Conservation (phyloP, 2,888 invertebrate genomes). For the Cerastis rubricosa region DNA sequence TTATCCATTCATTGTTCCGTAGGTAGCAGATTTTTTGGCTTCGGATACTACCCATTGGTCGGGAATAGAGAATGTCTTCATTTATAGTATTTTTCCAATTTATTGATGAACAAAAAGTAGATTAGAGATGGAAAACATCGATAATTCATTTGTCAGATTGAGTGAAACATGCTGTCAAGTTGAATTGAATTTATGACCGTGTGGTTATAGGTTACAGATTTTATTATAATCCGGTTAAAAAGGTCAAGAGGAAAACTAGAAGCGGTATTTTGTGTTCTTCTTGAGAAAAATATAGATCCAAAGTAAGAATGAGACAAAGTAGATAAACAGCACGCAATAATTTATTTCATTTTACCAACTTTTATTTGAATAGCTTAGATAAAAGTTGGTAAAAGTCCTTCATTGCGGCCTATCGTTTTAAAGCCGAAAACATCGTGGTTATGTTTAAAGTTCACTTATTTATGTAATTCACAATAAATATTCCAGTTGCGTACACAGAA, state of each 20-base stretch:
- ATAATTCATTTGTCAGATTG: not conserved
- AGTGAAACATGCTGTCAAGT: not conserved
- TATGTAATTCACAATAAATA: slow-evolving; percentile 59
- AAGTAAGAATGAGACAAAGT: not conserved
- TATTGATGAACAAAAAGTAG: not conserved
- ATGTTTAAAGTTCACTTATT: slow-evolving; percentile 20
- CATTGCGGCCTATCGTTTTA: not conserved
- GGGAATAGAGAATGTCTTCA: not conserved
- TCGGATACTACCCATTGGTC: not conserved
- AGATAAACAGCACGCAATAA: not conserved
- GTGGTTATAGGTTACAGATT: slow-evolving; percentile 20
- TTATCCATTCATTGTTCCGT: not conserved
- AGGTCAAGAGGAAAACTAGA: slow-evolving; percentile 17
- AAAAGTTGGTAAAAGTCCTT: not conserved
- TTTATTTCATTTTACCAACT: not conserved
- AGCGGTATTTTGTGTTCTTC: not conserved
- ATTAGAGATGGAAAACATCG: not conserved
- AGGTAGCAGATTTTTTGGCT: not conserved
- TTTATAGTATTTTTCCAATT: not conserved
- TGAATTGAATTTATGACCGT: slow-evolving; percentile 11
- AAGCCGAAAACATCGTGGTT: not conserved
- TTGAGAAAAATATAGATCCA: slow-evolving; percentile 6
- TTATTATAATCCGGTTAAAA: slow-evolving; percentile 1
- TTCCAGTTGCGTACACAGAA: slow-evolving; percentile 56
- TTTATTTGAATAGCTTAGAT: not conserved